Evolutionary conservation across 1,140 invertebrate genomes (phyloP), one percentile per base, ranked within the genome.

Genomic region (Anastrepha obliqua): DNA sequence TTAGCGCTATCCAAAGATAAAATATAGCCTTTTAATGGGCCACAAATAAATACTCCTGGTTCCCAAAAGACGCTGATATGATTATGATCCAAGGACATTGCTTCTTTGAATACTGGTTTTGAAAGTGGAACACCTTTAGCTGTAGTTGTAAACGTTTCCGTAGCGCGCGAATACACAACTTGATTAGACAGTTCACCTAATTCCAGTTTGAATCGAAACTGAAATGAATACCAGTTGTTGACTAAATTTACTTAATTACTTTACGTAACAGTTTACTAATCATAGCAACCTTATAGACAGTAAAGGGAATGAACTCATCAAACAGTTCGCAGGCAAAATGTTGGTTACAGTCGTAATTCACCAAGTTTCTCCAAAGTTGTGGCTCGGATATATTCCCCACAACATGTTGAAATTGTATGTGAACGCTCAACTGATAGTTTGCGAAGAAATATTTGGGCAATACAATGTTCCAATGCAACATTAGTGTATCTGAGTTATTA

Each of bases 61-160:
- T 96, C 95, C 98, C 98, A 99, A 89, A 96, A 97, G 15, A 98
- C 95, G 87, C 97, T 97, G 47, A 98, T 96, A 89, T 97, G 95
- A 88, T 95, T 96, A n/a, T 96, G 95, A 91, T 98, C 97, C 58
- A 98, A 95, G 0, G 97, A 96, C 51, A 96, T 95, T n/a, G 96
- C 95, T 89, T 96, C 95, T 88, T 98, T 95, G 88, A 96, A 96
- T 88, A 94, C 93, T 58, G 97, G 97, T 55, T 96, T 94, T 6
- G 97, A 97, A 67, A 95, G 94, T 8, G 97, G 97, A 29, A 95
- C 94, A 78, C 97, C 97, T 64, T 94, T 94, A 2, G 96, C 95
- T 17, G 96, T 92, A 0, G 98, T 98, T 85, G 95, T 95, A 90
- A 98, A 98, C 17, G 96, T 95, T 0, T 97, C 95, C 89, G 97